A percentile compares a stretch with the other conserved stretches of the same genome.
phyloP scores from a whole-genome alignment of 2,113 vertebrate genomes.

The Oxyura jamaicensis region DNA sequence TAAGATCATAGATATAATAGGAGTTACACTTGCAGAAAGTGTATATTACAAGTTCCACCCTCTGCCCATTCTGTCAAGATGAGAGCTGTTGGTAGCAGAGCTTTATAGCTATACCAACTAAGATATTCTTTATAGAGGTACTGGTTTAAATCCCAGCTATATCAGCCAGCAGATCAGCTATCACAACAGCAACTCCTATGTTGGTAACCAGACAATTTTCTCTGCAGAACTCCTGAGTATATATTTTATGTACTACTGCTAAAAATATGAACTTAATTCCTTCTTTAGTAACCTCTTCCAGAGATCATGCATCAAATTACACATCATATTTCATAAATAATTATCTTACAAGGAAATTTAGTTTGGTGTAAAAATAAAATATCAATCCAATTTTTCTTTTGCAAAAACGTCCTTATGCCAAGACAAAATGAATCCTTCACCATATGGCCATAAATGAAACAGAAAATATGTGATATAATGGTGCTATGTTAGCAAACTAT shows the following conservation, averaged over 20 bases:
- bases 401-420: conserved; percentile 14
- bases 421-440: conserved; percentile 40
- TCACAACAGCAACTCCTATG: conserved; percentile 5
- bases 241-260: conserved; percentile 39
- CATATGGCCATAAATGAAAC: conserved; percentile 39
- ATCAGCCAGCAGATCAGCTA: conserved; percentile 1
- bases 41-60: not conserved
- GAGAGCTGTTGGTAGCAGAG: not conserved
- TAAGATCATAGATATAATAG: not conserved
- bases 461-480: conserved; percentile 40
- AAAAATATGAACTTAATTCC: conserved; percentile 34
- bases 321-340: conserved; percentile 55
- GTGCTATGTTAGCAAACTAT: conserved; percentile 46
- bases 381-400: conserved; percentile 54
- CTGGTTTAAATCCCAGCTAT: not conserved
- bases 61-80: not conserved
- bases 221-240: not conserved
- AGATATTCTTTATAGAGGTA: not conserved
- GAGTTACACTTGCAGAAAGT: not conserved
- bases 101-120: not conserved
- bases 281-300: conserved; percentile 54
- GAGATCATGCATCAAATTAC: conserved; percentile 27
- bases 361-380: conserved; percentile 60
- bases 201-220: conserved; percentile 25
- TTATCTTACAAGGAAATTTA: conserved; percentile 60